Evolutionary conservation across 2,888 invertebrate species (phyloP).

Genomic region (Gasteruption jaculator): DNA sequence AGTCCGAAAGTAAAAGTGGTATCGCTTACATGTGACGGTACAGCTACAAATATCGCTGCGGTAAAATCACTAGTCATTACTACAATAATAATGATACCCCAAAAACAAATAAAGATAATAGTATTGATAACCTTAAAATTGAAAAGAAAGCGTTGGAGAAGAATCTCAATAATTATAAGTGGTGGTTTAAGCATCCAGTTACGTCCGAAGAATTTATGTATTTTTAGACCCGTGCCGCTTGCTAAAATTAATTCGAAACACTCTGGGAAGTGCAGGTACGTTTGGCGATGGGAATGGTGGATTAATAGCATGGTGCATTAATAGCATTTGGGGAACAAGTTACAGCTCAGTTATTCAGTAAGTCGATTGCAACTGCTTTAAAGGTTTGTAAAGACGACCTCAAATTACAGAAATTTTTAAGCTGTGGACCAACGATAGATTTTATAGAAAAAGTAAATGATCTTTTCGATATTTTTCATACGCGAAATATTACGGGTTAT

Average conservation of each 20-base stretch:
- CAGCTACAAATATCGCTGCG: neutral
- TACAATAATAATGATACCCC: too few species aligned
- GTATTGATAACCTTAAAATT: too few species aligned
- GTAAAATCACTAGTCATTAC: too few species aligned
- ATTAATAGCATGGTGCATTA: neutral
- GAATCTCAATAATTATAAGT: neutral
- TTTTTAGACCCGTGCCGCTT: slow-evolving; percentile 4
- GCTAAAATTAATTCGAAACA: slow-evolving; percentile 6
- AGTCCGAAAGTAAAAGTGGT: neutral
- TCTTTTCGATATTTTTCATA: too few species aligned
- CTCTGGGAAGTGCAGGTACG: neutral
- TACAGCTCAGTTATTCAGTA: too few species aligned
- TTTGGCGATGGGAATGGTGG: slow-evolving; percentile 1
- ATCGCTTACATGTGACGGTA: neutral
- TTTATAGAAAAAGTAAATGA: too few species aligned
- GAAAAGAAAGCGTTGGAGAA: too few species aligned
- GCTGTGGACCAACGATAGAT: too few species aligned
- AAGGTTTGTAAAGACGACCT: too few species aligned
- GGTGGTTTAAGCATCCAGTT: slow-evolving; percentile 7
- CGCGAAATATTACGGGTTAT: slow-evolving; percentile 4
- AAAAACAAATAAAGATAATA: too few species aligned
- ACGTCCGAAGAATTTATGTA: slow-evolving; percentile 3
- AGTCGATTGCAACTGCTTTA: too few species aligned
- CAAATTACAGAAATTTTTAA: too few species aligned
- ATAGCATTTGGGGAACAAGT: slow-evolving; percentile 3